phyloP scores from a whole-genome alignment of 2,888 invertebrate genomes.

The Chloromyia formosa region DNA sequence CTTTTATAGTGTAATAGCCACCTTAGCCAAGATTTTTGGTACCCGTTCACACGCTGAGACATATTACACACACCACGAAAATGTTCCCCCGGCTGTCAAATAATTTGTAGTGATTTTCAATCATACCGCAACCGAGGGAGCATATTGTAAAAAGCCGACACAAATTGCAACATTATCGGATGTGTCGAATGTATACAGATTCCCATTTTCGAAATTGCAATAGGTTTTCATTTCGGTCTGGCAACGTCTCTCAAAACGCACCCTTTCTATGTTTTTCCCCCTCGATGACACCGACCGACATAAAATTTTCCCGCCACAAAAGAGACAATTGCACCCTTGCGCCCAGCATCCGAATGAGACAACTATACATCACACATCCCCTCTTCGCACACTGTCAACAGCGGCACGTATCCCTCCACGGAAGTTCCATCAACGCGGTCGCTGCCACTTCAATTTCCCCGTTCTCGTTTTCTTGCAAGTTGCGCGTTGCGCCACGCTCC shows the following conservation, averaged over 20 bases:
- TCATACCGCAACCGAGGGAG: no score
- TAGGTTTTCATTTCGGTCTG: neutral
- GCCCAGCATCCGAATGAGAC: neutral
- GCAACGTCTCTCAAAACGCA: conserved; percentile 5
- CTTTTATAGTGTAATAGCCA: no score
- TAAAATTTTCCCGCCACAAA: conserved; percentile 32
- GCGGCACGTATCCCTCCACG: neutral
- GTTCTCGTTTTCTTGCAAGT: neutral
- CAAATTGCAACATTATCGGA: no score
- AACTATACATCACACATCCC: no score
- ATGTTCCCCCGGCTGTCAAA: no score
- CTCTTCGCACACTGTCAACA: neutral
- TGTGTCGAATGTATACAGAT: no score
- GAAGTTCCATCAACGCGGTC: neutral
- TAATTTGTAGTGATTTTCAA: no score
- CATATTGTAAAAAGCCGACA: no score
- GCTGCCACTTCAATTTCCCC: neutral
- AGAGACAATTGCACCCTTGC: neutral
- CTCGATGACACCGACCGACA: neutral
- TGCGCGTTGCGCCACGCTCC: no score
- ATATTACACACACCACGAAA: no score
- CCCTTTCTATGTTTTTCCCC: conserved; percentile 23
- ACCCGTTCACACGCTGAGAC: no score
- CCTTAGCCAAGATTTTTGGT: no score
- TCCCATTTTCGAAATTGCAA: conserved; percentile 10